A percentile compares a stretch with the other conserved stretches of the same genome.
These are phyloP conservation scores for Acanthosepion lycidas DNA, from an alignment of 2,888 invertebrate species.

Conservation along the genomic window DNA sequence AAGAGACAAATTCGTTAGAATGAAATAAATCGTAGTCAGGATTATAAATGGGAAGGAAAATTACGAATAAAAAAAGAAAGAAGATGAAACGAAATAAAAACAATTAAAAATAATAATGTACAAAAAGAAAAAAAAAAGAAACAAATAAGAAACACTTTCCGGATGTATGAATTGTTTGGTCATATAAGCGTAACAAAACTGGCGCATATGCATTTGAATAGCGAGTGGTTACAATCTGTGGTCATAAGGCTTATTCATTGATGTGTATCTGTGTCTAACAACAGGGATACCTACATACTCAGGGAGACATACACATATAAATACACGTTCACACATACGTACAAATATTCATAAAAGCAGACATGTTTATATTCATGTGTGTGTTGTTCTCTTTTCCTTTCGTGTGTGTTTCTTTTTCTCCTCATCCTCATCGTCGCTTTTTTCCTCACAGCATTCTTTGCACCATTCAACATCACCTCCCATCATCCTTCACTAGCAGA, in stretches of 20 bases:
- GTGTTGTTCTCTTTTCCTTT: not conserved
- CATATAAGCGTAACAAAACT: not conserved
- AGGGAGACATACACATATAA: not conserved
- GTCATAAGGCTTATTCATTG: not conserved
- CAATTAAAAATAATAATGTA: too few relatives aligned
- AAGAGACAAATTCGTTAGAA: too few relatives aligned
- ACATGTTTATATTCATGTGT: not conserved
- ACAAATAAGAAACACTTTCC: not conserved
- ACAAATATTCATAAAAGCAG: not conserved
- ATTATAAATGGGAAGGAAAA: too few relatives aligned
- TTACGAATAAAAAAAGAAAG: too few relatives aligned
- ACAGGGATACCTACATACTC: not conserved
- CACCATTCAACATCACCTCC: not conserved
- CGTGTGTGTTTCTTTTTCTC: not conserved
- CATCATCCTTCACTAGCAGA: not conserved
- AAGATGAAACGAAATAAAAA: too few relatives aligned
- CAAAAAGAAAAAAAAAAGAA: not conserved
- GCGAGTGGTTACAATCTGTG: not conserved
- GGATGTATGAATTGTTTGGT: constrained; percentile 1
- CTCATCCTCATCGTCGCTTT: not conserved
- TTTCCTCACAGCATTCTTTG: not conserved
- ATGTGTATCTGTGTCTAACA: not conserved
- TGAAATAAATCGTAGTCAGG: too few relatives aligned
- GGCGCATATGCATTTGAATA: not conserved
- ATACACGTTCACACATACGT: not conserved